Conservation (phyloP, 1,140 invertebrate species). For the Rhopalosiphum padi region DNA sequence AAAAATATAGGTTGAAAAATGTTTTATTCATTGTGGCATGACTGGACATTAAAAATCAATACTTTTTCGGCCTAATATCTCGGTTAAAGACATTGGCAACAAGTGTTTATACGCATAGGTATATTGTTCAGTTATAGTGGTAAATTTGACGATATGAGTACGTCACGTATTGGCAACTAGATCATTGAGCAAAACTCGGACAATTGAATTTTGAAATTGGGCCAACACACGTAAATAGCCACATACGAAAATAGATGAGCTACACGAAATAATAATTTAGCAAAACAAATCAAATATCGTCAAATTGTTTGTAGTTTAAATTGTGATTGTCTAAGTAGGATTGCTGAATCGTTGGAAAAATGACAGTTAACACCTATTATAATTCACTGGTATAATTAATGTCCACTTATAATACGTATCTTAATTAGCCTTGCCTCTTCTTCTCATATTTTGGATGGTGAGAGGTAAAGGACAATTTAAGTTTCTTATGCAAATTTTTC, state of each 20-base stretch:
- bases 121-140: background rate
- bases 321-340: background rate
- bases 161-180: background rate
- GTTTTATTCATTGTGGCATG: background rate
- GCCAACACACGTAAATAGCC: constrained; percentile 46
- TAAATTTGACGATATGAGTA: background rate
- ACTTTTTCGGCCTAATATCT: background rate
- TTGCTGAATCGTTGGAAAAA: background rate
- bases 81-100: background rate
- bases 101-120: background rate
- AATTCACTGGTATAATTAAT: background rate
- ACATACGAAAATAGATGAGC: constrained; percentile 46
- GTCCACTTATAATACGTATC: background rate
- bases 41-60: background rate
- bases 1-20: background rate
- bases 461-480: background rate
- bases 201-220: constrained; percentile 43
- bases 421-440: background rate
- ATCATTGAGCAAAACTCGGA: background rate
- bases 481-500: background rate
- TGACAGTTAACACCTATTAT: background rate
- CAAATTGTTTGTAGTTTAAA: background rate
- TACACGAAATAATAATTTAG: background rate
- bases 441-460: background rate
- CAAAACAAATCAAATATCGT: background rate